Evolutionary conservation across 2,797 vertebrate species (phyloP).

Genomic region (Eulemur mongoz): DNA sequence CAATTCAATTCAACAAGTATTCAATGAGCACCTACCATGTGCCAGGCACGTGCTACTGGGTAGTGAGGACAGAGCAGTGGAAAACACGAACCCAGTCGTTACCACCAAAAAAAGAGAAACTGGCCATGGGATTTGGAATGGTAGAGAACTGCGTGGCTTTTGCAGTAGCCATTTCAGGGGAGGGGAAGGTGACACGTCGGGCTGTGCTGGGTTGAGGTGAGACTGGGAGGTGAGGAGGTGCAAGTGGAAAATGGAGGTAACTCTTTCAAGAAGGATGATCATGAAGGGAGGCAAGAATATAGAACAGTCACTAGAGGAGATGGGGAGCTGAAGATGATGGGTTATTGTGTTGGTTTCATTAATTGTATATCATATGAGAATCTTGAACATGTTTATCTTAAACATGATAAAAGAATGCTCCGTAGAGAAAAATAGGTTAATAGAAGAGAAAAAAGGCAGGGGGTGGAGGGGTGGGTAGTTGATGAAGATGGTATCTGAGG

Average conservation of each 20-base stretch:
- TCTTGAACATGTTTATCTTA: not conserved
- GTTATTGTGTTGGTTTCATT: not conserved
- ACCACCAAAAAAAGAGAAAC: slow-evolving; percentile 4
- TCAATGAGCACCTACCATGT: not conserved
- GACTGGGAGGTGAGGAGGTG: not conserved
- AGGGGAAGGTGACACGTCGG: not conserved
- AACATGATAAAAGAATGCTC: not conserved
- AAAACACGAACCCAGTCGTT: not conserved
- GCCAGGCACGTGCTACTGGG: not conserved
- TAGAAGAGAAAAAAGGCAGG: not conserved
- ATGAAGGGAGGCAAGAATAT: not conserved
- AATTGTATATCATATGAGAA: slow-evolving; percentile 18
- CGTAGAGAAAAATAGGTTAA: not conserved
- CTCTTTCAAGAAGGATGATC: not conserved
- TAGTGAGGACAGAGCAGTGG: not conserved
- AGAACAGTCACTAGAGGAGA: not conserved
- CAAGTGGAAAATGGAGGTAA: not conserved
- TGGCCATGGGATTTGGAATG: not conserved
- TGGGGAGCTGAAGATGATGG: not conserved
- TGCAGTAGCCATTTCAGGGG: not conserved
- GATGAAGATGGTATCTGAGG: not conserved
- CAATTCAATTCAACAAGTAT: not conserved
- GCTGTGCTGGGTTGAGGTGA: not conserved
- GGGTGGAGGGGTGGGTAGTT: not conserved
- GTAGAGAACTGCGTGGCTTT: not conserved